These are phyloP conservation scores for Creontiades dilutus DNA, from an alignment of 2,888 invertebrate species.

Conservation along the genomic window DNA sequence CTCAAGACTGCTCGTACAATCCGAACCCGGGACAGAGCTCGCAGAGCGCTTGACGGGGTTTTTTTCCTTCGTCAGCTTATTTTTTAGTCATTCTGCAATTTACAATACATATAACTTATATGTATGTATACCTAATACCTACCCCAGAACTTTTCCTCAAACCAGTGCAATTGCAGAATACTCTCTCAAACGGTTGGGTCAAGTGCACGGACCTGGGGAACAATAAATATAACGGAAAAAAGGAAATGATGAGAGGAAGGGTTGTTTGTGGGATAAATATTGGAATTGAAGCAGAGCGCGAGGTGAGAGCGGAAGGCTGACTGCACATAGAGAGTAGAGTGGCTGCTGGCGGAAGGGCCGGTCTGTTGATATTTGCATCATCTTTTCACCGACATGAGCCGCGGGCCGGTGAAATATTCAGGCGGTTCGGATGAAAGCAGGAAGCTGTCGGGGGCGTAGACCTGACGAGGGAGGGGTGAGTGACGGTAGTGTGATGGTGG, in stretches of 20 bases:
- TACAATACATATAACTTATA: no score
- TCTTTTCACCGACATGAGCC: constrained; percentile 59
- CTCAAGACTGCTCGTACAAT: no score
- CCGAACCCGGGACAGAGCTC: no score
- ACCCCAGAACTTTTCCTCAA: no score
- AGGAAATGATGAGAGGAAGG: not conserved
- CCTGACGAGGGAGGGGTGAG: not conserved
- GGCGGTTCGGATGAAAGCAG: constrained; percentile 12
- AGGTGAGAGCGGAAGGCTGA: constrained; percentile 30
- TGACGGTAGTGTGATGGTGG: no score
- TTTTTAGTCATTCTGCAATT: no score
- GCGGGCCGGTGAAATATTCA: constrained; percentile 62
- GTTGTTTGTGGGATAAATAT: not conserved
- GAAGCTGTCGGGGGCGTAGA: not conserved
- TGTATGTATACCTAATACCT: no score
- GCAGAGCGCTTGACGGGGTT: no score
- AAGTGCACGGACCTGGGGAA: not conserved
- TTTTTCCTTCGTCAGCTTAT: no score
- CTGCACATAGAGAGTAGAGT: not conserved
- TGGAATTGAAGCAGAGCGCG: not conserved
- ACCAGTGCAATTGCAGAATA: not conserved
- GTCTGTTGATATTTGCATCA: constrained; percentile 62
- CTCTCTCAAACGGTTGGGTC: not conserved
- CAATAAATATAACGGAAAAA: constrained; percentile 16
- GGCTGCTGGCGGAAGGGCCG: not conserved